Conservation (phyloP, 2,797 vertebrate genomes). For the Molothrus ater region DNA sequence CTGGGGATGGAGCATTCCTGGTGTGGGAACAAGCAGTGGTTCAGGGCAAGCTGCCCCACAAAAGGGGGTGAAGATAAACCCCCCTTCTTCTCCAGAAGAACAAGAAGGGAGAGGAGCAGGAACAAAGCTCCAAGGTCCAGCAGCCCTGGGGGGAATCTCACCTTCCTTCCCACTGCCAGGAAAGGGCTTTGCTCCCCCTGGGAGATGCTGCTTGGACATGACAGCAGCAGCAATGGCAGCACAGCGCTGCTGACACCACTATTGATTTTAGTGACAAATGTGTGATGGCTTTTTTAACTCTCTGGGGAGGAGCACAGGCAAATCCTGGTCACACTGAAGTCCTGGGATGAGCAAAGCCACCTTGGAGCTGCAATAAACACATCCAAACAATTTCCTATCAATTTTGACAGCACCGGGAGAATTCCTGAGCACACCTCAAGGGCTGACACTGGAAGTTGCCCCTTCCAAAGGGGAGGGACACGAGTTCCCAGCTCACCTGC, state of each 20-base stretch:
- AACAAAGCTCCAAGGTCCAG: not conserved
- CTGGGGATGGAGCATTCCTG: not conserved
- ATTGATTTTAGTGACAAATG: slow-evolving; percentile 5
- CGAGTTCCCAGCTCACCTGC: not conserved
- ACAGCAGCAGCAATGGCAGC: not conserved
- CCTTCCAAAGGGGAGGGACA: not conserved
- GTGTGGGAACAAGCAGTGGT: rapidly evolving
- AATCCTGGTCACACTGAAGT: not conserved
- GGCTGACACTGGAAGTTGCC: not conserved
- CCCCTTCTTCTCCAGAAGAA: not conserved
- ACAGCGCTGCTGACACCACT: not conserved
- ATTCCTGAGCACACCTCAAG: not conserved
- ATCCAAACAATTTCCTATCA: not conserved
- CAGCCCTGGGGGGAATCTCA: not conserved
- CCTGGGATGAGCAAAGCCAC: not conserved
- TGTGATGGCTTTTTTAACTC: not conserved
- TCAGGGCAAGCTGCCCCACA: not conserved
- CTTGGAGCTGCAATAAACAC: not conserved
- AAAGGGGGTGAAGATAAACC: not conserved
- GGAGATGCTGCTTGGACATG: not conserved
- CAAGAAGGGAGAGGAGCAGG: not conserved
- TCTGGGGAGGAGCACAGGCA: not conserved
- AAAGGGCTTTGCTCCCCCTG: not conserved
- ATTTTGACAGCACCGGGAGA: not conserved
- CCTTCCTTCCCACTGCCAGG: not conserved